Percentiles rank a stretch among this genome's conserved stretches.
These are phyloP conservation scores for Lepetodrilus schrolli DNA, from an alignment of 2,888 invertebrate species.

Conservation along the genomic window DNA sequence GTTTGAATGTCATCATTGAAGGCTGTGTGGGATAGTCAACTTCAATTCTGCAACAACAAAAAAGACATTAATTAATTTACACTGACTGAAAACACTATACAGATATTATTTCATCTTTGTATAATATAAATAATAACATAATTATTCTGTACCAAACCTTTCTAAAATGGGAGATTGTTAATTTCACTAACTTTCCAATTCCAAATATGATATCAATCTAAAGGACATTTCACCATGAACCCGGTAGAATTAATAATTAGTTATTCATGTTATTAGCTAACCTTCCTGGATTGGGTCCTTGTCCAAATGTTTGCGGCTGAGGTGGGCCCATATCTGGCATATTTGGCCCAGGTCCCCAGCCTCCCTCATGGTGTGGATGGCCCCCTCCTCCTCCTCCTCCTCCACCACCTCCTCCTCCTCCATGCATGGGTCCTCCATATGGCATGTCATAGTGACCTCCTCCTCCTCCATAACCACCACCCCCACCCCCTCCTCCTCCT, in stretches of 20 bases:
- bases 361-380: conserved; percentile 45
- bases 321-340: conserved; percentile 48
- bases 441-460: conserved; percentile 55
- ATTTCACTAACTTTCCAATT: no score
- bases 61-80: background rate
- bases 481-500: background rate
- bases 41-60: conserved; percentile 42
- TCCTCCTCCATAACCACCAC: background rate
- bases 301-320: conserved; percentile 43
- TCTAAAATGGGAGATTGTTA: no score
- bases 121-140: no score
- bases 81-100: no score
- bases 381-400: no score
- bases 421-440: conserved; percentile 48
- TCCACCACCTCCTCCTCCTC: no score
- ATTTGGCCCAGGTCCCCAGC: conserved; percentile 57
- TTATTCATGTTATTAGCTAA: conserved; percentile 30
- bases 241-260: background rate
- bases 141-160: no score
- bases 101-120: no score
- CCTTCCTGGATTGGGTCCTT: conserved; percentile 48
- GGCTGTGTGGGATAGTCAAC: conserved; percentile 85
- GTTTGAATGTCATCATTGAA: conserved; percentile 97
- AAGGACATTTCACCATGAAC: background rate
- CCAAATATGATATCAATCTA: background rate